Percentiles rank a stretch among this genome's conserved stretches.
Conservation (phyloP, 2,888 invertebrate species). For the Netelia inedita region DNA sequence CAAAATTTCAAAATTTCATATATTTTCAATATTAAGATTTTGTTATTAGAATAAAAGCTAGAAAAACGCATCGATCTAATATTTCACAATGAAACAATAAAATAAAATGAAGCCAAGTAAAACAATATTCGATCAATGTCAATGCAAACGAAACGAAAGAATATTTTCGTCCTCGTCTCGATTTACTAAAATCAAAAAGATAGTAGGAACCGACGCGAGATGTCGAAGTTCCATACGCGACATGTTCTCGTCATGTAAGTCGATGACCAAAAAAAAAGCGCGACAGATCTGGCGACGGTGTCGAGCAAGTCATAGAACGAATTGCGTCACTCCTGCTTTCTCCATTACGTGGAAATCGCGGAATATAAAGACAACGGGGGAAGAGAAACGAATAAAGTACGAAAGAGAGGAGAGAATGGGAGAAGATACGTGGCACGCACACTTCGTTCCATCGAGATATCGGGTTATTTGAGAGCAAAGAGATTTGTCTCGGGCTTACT, state of each 20-base stretch:
- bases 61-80: too few species aligned
- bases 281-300: slow-evolving; percentile 42
- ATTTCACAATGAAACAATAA: too few species aligned
- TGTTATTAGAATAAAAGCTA: too few species aligned
- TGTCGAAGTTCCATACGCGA: slow-evolving; percentile 1
- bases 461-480: slow-evolving; percentile 18
- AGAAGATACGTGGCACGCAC: background rate
- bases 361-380: slow-evolving; percentile 12
- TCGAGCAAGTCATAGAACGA: slow-evolving; percentile 54
- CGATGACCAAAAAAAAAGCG: slow-evolving; percentile 45
- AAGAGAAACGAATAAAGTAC: slow-evolving; percentile 16
- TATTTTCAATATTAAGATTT: too few species aligned
- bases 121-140: too few species aligned
- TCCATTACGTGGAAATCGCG: slow-evolving; percentile 66
- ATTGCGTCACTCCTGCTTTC: slow-evolving; percentile 71
- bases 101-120: too few species aligned
- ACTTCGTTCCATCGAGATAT: background rate
- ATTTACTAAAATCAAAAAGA: background rate
- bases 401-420: slow-evolving; percentile 1
- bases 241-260: slow-evolving; percentile 56
- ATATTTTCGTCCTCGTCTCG: too few species aligned
- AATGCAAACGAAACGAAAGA: too few species aligned
- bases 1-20: too few species aligned
- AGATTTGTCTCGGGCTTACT: background rate
- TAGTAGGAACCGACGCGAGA: background rate